phyloP scores from a whole-genome alignment of 2,797 vertebrate genomes.

The Poecilia gillii region DNA sequence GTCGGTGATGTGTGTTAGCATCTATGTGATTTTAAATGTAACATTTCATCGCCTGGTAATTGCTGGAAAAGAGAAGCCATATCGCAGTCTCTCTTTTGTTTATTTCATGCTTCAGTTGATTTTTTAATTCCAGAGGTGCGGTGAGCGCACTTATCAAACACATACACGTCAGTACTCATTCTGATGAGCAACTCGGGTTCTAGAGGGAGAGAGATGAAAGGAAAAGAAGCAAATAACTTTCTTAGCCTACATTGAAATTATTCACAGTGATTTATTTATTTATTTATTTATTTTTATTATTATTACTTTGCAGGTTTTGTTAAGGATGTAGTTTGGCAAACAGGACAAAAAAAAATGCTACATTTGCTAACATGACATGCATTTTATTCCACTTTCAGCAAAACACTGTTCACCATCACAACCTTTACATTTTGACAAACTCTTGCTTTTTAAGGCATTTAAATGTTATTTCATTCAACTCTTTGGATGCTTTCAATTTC shows the following conservation, averaged over 20 bases:
- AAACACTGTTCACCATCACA: background rate
- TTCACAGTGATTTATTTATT: constrained; percentile 14
- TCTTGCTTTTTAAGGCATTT: background rate
- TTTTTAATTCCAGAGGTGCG: constrained; percentile 66
- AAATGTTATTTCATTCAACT: background rate
- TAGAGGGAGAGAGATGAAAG: constrained; percentile 27
- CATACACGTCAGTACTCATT: constrained; percentile 41
- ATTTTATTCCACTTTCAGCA: background rate
- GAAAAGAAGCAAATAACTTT: constrained; percentile 29
- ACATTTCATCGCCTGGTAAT: constrained; percentile 64
- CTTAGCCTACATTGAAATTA: constrained; percentile 11
- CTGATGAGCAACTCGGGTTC: constrained; percentile 39
- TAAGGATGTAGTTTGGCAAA: constrained; percentile 4
- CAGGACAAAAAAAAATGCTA: background rate
- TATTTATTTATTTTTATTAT: too few species aligned
- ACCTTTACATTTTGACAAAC: background rate
- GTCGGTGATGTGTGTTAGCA: constrained; percentile 39
- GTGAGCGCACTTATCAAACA: constrained; percentile 56
- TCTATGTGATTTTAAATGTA: constrained; percentile 54
- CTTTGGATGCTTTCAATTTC: background rate
- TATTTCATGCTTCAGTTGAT: constrained; percentile 72
- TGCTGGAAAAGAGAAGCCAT: constrained; percentile 44
- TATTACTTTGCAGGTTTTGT: background rate
- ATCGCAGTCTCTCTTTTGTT: constrained; percentile 62
- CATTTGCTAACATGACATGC: constrained; percentile 1